Evolutionary conservation across 2,797 vertebrate genomes (phyloP).

Genomic region (Balearica regulorum): DNA sequence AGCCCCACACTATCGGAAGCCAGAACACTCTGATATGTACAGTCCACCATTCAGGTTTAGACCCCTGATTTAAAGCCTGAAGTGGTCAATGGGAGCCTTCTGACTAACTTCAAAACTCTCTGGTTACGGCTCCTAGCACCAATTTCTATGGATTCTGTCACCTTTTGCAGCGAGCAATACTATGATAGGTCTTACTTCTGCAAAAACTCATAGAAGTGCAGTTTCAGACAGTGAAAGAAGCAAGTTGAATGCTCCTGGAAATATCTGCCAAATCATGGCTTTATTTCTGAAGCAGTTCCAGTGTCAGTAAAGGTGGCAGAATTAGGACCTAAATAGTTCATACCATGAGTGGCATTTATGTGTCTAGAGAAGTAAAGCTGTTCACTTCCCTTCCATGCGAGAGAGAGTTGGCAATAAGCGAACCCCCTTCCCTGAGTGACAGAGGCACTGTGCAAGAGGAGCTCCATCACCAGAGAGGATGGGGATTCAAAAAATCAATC

Average conservation of each 20-base stretch:
- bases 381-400: background rate
- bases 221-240: background rate
- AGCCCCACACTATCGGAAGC: background rate
- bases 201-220: background rate
- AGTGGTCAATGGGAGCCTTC: background rate
- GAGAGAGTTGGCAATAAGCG: too few relatives aligned
- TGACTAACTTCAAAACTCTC: background rate
- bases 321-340: background rate
- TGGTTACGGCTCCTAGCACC: background rate
- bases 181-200: background rate
- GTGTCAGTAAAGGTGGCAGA: background rate
- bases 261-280: background rate
- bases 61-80: background rate
- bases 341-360: background rate
- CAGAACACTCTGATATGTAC: background rate
- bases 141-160: background rate
- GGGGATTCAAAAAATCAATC: background rate
- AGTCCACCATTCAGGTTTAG: background rate
- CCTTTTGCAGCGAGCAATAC: background rate
- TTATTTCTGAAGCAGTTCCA: background rate
- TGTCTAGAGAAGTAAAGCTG: background rate
- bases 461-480: background rate
- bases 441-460: background rate
- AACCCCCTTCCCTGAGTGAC: background rate
- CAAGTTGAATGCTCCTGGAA: background rate